Evolutionary conservation across 2,888 invertebrate species (phyloP).

Genomic region (Eupeodes latifasciatus): DNA sequence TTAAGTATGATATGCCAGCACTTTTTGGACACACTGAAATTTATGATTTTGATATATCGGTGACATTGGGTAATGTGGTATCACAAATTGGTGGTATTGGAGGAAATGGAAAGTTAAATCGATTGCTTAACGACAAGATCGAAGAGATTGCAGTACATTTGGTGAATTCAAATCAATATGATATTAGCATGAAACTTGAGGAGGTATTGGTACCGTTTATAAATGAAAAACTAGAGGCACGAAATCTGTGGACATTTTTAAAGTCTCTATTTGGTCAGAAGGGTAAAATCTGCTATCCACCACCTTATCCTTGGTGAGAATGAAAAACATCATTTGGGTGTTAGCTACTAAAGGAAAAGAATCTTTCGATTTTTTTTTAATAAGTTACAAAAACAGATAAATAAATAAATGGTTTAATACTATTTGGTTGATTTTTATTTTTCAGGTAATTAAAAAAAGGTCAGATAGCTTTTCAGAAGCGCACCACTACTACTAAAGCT

Average conservation of each 20-base stretch:
- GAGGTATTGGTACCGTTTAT: conserved; percentile 78
- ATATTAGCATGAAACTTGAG: conserved; percentile 79
- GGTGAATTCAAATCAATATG: conserved; percentile 79
- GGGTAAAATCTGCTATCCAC: conserved; percentile 54
- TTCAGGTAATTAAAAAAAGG: no score
- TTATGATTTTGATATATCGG: conserved; percentile 79
- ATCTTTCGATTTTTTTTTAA: no score
- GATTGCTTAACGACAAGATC: conserved; percentile 79
- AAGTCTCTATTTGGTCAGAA: background rate
- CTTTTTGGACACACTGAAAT: conserved; percentile 81
- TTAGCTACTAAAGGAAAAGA: no score
- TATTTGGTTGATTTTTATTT: no score
- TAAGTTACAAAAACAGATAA: no score
- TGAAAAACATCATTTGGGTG: background rate
- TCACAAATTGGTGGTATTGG: conserved; percentile 80
- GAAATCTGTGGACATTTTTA: conserved; percentile 79
- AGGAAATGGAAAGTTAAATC: conserved; percentile 80
- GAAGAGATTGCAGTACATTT: conserved; percentile 79
- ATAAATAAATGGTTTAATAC: no score
- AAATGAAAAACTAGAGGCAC: conserved; percentile 79
- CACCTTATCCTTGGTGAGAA: conserved; percentile 80
- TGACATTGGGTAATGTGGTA: conserved; percentile 79
- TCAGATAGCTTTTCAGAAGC: no score
- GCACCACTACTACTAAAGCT: no score
- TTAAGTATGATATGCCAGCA: conserved; percentile 82